A percentile compares a stretch with the other conserved stretches of the same genome.
These are phyloP conservation scores for Antennarius striatus DNA, from an alignment of 2,113 vertebrate species.

Conservation along the genomic window DNA sequence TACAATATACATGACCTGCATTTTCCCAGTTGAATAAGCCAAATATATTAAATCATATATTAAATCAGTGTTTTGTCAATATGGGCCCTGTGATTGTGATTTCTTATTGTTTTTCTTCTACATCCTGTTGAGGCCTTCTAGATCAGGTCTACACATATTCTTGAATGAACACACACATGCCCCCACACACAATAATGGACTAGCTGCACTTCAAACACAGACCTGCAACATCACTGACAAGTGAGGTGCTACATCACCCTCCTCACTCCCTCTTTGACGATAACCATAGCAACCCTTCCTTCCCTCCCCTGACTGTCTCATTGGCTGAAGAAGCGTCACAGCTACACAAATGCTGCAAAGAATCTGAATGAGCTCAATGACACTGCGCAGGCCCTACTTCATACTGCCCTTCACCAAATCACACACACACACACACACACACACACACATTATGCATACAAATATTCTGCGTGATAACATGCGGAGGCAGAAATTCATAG, in stretches of 20 bases:
- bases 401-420: constrained; percentile 65
- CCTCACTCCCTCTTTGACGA: constrained; percentile 50
- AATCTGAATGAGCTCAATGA: constrained; percentile 78
- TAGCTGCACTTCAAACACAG: too few relatives aligned
- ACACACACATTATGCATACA: constrained; percentile 27
- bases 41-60: constrained; percentile 32
- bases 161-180: too few relatives aligned
- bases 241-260: constrained; percentile 35
- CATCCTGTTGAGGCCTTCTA: constrained; percentile 7
- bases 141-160: constrained; percentile 13
- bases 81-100: background rate
- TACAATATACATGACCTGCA: constrained; percentile 11
- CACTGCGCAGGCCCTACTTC: constrained; percentile 62
- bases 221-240: too few relatives aligned
- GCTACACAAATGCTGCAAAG: constrained; percentile 70
- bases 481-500: constrained; percentile 43
- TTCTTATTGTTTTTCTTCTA: background rate
- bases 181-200: too few relatives aligned
- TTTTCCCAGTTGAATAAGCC: constrained; percentile 26
- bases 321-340: constrained; percentile 66
- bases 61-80: background rate
- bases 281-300: constrained; percentile 74
- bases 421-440: constrained; percentile 18
- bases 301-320: constrained; percentile 60
- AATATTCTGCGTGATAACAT: constrained; percentile 48